These are phyloP conservation scores for Eupithecia centaureata DNA, from an alignment of 2,888 invertebrate species.

Conservation along the genomic window DNA sequence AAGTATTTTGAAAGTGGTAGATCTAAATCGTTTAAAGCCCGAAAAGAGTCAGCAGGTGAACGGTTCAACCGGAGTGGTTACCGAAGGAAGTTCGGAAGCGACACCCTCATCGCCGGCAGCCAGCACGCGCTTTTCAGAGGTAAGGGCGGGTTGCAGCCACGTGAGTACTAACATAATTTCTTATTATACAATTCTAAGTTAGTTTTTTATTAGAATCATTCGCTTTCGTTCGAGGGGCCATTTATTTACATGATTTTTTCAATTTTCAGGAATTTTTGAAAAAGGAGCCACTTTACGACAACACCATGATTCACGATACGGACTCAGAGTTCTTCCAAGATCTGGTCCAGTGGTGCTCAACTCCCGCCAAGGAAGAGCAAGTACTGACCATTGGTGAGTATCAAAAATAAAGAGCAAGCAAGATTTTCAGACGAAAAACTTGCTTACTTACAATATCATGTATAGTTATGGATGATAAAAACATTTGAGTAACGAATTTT, in stretches of 20 bases:
- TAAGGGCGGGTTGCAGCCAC: conserved; percentile 61
- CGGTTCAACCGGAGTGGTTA: conserved; percentile 69
- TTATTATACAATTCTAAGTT: conserved; percentile 49
- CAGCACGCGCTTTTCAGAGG: conserved; percentile 75
- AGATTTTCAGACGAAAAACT: too few relatives aligned
- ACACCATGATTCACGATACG: conserved; percentile 77
- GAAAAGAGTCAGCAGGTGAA: conserved; percentile 74
- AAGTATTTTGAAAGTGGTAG: conserved; percentile 81
- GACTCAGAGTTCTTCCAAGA: conserved; percentile 89
- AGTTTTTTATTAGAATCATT: conserved; percentile 59
- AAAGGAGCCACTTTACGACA: conserved; percentile 73
- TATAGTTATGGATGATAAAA: neutral
- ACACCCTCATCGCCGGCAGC: conserved; percentile 59
- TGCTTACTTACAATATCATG: too few relatives aligned
- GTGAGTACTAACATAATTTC: conserved; percentile 69
- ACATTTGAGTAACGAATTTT: conserved; percentile 7
- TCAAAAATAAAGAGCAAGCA: neutral
- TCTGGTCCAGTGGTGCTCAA: conserved; percentile 85
- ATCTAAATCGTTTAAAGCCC: conserved; percentile 80
- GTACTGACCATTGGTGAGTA: conserved; percentile 78
- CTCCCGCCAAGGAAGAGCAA: conserved; percentile 79
- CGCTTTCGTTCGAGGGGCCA: conserved; percentile 42
- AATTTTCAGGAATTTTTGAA: conserved; percentile 77
- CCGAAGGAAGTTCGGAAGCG: conserved; percentile 64
- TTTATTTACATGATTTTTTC: conserved; percentile 57